Evolutionary conservation across 2,888 invertebrate species (phyloP), one percentile per base, ranked within the genome.

Genomic region (Athalia rosae): DNA sequence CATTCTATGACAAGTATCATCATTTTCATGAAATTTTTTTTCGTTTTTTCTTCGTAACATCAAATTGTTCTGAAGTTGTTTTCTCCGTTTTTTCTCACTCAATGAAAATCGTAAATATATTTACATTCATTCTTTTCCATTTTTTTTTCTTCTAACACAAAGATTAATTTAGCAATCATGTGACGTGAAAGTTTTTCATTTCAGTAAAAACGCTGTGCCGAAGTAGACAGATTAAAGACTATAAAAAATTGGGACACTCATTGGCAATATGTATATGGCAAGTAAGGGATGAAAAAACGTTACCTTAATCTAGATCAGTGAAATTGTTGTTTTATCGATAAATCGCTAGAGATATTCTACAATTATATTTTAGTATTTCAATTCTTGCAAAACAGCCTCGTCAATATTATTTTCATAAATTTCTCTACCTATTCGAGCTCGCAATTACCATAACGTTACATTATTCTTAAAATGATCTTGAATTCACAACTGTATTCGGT

Each of bases 321-420:
- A 67, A 67, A 67, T 41, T 67, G 15, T 59, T 15, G 5, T 7
- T 41, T 43, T 43, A n/a, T 62, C 43, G 8, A 43, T 9, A 67
- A 67, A 67, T 28, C n/a, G 67, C 50, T 28, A 53, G 50, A 28
- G 67, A 67, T 50, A 67, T 8, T 67, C 53, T 67, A 50, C 28
- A 53, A 50, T 67, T 53, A 28, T 50, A 53, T 28, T 28, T 9
- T 67, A 67, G 67, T 53, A 48, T 67, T 50, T 67, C 50, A 67
- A 58, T 71, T 71, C 56, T 71, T 45, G 58, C 71, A 58, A 71
- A 71, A 71, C 58, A 67, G 67, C 67, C 67, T 67, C 53, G 67
- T 67, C 53, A 53, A 67, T 67, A 11, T 15, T 71, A 45, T 41
- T 71, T 50, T 13, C 56, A 45, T 71, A 56, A 15, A 41, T 13